Evolutionary conservation across 2,888 invertebrate genomes (phyloP).

Genomic region (Tipula unca): DNA sequence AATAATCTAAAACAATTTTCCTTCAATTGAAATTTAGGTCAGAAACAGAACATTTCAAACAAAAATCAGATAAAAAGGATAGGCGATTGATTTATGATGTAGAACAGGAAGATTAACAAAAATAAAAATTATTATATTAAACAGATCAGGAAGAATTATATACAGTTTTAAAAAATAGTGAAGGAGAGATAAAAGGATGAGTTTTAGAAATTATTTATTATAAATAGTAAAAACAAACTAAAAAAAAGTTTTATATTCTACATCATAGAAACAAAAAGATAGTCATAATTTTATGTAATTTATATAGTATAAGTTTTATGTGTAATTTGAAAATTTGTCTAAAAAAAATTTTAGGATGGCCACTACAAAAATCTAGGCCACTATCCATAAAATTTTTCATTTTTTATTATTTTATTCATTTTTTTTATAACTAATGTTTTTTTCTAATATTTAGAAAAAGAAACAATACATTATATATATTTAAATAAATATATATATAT

Average conservation of each 20-base stretch:
- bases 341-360: neutral
- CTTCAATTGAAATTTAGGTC: constrained; percentile 19
- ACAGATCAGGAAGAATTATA: constrained; percentile 17
- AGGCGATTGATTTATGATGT: constrained; percentile 18
- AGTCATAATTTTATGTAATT: constrained; percentile 19
- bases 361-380: neutral
- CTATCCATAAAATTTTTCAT: neutral
- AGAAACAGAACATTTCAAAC: constrained; percentile 16
- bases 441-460: constrained; percentile 20
- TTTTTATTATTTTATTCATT: neutral
- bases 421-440: neutral
- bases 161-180: constrained; percentile 18
- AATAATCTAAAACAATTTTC: constrained; percentile 2
- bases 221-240: neutral
- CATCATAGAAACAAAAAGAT: constrained; percentile 18
- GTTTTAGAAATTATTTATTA: neutral
- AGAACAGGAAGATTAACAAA: constrained; percentile 18
- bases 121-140: neutral
- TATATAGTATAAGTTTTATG: constrained; percentile 19
- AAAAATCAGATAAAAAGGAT: constrained; percentile 16
- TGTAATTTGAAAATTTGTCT: neutral
- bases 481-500: neutral
- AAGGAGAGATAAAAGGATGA: constrained; percentile 15
- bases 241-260: neutral
- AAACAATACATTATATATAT: neutral